Percentiles rank a stretch among this genome's conserved stretches.
phyloP scores from a whole-genome alignment of 2,888 invertebrate species.

The Xanthorhoe spadicearia region DNA sequence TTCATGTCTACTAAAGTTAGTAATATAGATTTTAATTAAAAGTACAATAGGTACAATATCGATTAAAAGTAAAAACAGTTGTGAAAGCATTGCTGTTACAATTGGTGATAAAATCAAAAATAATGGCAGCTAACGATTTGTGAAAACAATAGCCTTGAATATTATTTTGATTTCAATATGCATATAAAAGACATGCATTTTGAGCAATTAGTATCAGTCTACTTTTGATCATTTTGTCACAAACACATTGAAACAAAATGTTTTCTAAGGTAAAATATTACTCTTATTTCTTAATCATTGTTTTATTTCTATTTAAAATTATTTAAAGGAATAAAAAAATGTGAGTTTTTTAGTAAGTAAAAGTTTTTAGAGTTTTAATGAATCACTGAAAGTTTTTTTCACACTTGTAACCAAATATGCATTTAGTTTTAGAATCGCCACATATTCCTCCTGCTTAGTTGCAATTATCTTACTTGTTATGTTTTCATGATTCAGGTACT shows the following conservation, averaged over 20 bases:
- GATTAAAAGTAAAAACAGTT: conserved; percentile 4
- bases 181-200: conserved; percentile 49
- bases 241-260: conserved; percentile 41
- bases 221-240: conserved; percentile 31
- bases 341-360: too few relatives aligned
- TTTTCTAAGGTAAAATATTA: conserved; percentile 43
- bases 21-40: too few relatives aligned
- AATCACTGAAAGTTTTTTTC: too few relatives aligned
- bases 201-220: conserved; percentile 47
- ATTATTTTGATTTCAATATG: conserved; percentile 38
- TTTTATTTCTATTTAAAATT: too few relatives aligned
- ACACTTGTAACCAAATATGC: too few relatives aligned
- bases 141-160: conserved; percentile 47
- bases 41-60: background rate
- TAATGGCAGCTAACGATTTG: conserved; percentile 36
- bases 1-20: too few relatives aligned
- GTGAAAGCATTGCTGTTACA: conserved; percentile 32
- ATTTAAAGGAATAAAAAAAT: too few relatives aligned
- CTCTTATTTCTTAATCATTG: background rate
- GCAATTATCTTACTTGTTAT: background rate
- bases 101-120: conserved; percentile 44
- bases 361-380: too few relatives aligned
- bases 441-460: background rate
- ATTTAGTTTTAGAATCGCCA: too few relatives aligned
- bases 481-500: conserved; percentile 31